phyloP scores from a whole-genome alignment of 2,797 vertebrate genomes.

The Malacoctenus gilli region DNA sequence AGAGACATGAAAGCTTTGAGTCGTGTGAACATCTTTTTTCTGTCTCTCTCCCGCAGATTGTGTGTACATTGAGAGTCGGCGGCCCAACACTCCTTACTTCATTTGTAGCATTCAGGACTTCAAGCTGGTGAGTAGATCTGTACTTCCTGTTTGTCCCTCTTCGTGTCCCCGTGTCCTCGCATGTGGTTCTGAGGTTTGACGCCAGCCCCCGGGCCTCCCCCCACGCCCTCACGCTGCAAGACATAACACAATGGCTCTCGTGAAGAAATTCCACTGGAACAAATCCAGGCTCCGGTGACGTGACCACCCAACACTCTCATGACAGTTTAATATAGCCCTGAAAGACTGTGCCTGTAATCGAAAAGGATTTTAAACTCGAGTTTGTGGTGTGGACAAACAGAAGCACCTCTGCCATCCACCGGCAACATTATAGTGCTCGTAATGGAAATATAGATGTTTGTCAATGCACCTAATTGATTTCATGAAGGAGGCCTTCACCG shows the following conservation, averaged over 20 bases:
- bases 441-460: conserved; percentile 71
- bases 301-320: conserved; percentile 14
- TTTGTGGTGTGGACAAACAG: conserved; percentile 24
- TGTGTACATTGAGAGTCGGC: conserved; percentile 98
- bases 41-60: conserved; percentile 87
- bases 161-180: conserved; percentile 17
- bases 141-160: conserved; percentile 25
- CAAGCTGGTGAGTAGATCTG: conserved; percentile 94
- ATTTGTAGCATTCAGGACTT: conserved; percentile 99
- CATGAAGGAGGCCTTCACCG: conserved; percentile 55
- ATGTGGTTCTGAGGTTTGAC: no score
- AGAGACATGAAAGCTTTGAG: conserved; percentile 53
- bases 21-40: conserved; percentile 61
- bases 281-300: no score
- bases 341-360: conserved; percentile 22
- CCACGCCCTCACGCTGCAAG: no score
- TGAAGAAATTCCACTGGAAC: no score
- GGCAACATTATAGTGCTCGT: conserved; percentile 54
- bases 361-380: conserved; percentile 8
- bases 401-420: conserved; percentile 42
- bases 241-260: no score
- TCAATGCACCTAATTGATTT: conserved; percentile 68
- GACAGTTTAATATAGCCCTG: conserved; percentile 3
- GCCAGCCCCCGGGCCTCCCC: no score
- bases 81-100: conserved; percentile 99